Evolutionary conservation across 2,888 invertebrate genomes (phyloP).

Genomic region (Amiota minor): DNA sequence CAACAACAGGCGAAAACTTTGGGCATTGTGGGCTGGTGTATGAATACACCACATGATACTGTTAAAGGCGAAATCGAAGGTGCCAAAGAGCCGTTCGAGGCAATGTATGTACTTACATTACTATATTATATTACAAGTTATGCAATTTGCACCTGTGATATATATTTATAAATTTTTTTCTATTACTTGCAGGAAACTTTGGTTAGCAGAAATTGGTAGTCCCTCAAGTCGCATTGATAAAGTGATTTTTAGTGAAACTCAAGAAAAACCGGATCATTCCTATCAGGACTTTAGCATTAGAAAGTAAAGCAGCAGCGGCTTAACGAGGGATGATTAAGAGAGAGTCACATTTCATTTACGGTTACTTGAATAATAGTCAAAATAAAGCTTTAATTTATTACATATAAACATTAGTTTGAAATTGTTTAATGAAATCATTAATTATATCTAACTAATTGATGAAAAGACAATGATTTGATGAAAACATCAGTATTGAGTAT

Average conservation of each 20-base stretch:
- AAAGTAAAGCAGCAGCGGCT: constrained; percentile 37
- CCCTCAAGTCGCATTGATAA: constrained; percentile 83
- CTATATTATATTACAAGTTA: neutral
- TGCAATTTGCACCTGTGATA: neutral
- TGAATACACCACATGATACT: constrained; percentile 77
- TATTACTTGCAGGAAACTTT: constrained; percentile 60
- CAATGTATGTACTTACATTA: constrained; percentile 73
- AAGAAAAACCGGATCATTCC: constrained; percentile 75
- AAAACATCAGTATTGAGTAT: no score
- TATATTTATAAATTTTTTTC: neutral
- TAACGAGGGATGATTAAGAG: constrained; percentile 20
- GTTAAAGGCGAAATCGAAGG: constrained; percentile 78
- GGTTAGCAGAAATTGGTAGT: constrained; percentile 80
- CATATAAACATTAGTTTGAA: no score
- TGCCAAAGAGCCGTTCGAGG: constrained; percentile 72
- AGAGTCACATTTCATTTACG: neutral
- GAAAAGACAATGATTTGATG: no score
- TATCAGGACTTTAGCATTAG: constrained; percentile 75
- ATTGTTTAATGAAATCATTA: no score
- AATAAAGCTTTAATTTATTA: no score
- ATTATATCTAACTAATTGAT: no score
- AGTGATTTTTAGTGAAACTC: constrained; percentile 80
- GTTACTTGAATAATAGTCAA: no score
- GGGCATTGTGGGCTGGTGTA: constrained; percentile 78
- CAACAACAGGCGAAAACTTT: constrained; percentile 76